These are phyloP conservation scores for Drosophila birchii DNA, from an alignment of 2,888 invertebrate species.

Conservation along the genomic window DNA sequence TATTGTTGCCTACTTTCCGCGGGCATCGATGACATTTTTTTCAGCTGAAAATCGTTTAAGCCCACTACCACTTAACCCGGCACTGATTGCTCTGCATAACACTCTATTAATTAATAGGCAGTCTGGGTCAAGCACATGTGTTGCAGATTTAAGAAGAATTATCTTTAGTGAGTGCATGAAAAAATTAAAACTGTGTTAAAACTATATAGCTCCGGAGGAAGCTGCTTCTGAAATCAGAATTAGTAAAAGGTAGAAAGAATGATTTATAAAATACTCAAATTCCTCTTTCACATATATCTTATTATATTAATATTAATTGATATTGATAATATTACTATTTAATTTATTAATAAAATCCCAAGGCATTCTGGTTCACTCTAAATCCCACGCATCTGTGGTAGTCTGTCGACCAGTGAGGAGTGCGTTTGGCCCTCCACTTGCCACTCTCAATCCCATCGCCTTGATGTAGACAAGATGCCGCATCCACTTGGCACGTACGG, in stretches of 20 bases:
- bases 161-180: not conserved
- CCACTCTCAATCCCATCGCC: not conserved
- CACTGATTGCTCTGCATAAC: constrained; percentile 24
- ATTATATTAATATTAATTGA: not conserved
- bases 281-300: not conserved
- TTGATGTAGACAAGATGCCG: constrained; percentile 9
- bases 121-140: constrained; percentile 12
- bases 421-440: constrained; percentile 1
- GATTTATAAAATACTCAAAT: not conserved
- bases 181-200: not conserved
- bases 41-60: constrained; percentile 18
- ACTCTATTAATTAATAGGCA: constrained; percentile 55
- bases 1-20: constrained; percentile 72
- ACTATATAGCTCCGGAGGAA: not conserved
- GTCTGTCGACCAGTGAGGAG: constrained; percentile 23
- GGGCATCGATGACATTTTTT: constrained; percentile 17
- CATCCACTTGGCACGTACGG: constrained; percentile 40
- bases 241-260: not conserved
- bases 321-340: too few species aligned
- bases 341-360: not conserved
- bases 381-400: not conserved
- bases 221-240: too few species aligned
- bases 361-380: not conserved
- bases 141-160: constrained; percentile 19
- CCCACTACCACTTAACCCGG: constrained; percentile 16